Evolutionary conservation across 2,888 invertebrate genomes (phyloP).

Genomic region (Dasysyrphus albostriatus): DNA sequence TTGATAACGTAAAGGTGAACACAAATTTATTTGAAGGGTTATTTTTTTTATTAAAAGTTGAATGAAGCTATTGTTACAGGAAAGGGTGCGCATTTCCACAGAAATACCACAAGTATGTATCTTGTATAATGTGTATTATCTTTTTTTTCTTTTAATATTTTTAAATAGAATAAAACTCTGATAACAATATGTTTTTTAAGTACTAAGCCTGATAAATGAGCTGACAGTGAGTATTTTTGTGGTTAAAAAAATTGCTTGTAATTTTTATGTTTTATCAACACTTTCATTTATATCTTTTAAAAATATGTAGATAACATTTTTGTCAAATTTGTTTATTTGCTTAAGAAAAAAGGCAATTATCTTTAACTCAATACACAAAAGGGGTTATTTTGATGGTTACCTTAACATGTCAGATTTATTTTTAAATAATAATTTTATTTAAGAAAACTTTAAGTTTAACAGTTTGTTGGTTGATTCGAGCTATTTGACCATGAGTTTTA

Average conservation of each 20-base stretch:
- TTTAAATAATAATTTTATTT: neutral
- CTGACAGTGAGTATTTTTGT: neutral
- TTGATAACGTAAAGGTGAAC: neutral
- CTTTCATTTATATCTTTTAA: conserved; percentile 19
- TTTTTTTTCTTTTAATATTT: neutral
- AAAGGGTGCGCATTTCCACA: too few species aligned
- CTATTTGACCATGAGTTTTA: conserved; percentile 6
- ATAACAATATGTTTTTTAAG: neutral
- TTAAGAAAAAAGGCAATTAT: neutral
- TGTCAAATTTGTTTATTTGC: neutral
- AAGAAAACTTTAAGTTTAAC: neutral
- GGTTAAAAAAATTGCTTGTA: neutral
- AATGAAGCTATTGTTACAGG: too few species aligned
- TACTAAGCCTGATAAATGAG: too few species aligned
- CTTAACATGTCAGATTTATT: conserved; percentile 9
- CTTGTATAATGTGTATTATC: too few species aligned
- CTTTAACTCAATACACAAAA: neutral
- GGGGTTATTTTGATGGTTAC: neutral
- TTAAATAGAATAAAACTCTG: neutral
- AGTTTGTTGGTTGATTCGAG: neutral
- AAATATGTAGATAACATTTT: neutral
- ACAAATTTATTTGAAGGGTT: neutral
- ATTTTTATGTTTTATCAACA: conserved; percentile 2
- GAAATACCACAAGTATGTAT: too few species aligned
- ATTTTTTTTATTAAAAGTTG: neutral